Base-by-base conservation (phyloP, 1,140 invertebrate genomes). In the Papilio polytes region DNA sequence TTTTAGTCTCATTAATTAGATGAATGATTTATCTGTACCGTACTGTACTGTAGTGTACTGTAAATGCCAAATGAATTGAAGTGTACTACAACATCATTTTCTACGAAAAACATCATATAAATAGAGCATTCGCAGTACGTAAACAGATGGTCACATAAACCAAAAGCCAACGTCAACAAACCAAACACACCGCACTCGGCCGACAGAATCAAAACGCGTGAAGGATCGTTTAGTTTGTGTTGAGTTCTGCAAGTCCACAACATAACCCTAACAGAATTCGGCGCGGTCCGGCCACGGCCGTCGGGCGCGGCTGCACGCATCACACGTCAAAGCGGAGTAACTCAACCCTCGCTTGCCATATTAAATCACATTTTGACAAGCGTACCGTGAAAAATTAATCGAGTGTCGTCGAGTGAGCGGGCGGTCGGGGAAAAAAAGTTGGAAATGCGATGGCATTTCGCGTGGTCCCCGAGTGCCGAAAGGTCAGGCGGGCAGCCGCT, bases 281-380 rank as follows among this genome's bases (percentile, higher is more conserved):
- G 78, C 56, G 80, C 78, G 84, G 81, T 77, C 76, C 51, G 78
- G 81, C 78, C 78, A 77, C 51, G 78, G 81, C 78, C 78, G 79
- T 78, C 82, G 74, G 77, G 82, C 78, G 80, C 78, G 81, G 78
- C 26, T 83, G 89, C 90, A 92, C 88, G 89, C 92, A 91, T 92
- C 92, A 86, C 87, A 91, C 91, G 90, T 93, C 92, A 93, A 94
- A 94, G 92, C 91, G 83, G 80, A 78, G 81, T 80, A 86, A 85
- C 87, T 87, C 88, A 87, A 89, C 92, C 91, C 91, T 89, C 85
- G 87, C 91, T 86, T 86, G 85, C 88, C 87, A 89, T 94, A 94
- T 94, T 94, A 94, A 94, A 94, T 94, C 93, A 93, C 91, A 94
- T 94, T 94, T 94, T 94, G 93, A 94, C 93, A 94, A 94, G 92